Evolutionary conservation across 2,113 vertebrate species (phyloP), one percentile per base, ranked within the genome.

Genomic region (Otus sunia): DNA sequence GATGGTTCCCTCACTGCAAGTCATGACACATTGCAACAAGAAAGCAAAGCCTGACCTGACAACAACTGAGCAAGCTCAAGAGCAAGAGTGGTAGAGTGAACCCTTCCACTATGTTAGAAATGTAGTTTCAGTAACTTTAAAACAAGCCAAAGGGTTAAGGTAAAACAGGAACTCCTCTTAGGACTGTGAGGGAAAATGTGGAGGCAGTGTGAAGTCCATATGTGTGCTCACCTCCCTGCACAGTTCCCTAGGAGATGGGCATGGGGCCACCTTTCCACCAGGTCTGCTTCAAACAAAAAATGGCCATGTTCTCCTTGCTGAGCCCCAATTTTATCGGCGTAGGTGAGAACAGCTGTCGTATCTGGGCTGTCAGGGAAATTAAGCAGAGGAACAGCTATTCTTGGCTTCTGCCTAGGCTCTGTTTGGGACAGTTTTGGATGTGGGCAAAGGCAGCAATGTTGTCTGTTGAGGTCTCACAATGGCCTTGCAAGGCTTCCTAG

Each of bases 321-420:
- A n/a, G 23, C 18, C 56, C 18, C 19, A 66, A 5, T 6, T 45
- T 92, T 92, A 86, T 79, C 74, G 1, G 50, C 50, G 68, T 19
- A 6, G 91, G 39, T 25, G 56, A 75, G 64, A 87, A 68, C 0
- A 1, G 37, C 36, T 64, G 60, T 91, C 45, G 0, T 36, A 36
- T 82, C 80, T 41, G n/a, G 59, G 68, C 73, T 85, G 94, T 79
- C 87, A 75, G 66, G 56, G 77, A 95, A 59, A 94, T 85, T 78
- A 78, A 94, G 58, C 93, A 96, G 95, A 72, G 58, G 73, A 87
- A 87, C 4, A 3, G 43, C 52, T 97, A 94, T 94, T 91, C 59
- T 71, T 85, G 66, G 69, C 77, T 78, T 81, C 89, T 81, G 30
- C 25, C 18, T n/a, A 45, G 32, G 41, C 86, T 94, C 69, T 78